phyloP scores from a whole-genome alignment of 1,140 invertebrate genomes.

The Glomeris maerens region DNA sequence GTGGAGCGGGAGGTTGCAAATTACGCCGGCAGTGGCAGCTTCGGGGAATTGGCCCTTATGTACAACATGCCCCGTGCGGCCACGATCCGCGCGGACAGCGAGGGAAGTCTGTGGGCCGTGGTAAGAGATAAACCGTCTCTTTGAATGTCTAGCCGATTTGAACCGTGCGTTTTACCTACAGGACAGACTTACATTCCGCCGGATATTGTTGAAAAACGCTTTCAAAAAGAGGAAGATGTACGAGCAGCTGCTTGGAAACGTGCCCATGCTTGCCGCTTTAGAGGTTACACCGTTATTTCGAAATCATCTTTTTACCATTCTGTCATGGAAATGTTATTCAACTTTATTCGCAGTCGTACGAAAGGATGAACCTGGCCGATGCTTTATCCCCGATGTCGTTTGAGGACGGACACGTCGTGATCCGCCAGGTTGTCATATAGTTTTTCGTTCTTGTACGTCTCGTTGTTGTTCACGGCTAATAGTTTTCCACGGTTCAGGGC shows the following conservation, averaged over 20 bases:
- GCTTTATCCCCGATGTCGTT: constrained; percentile 69
- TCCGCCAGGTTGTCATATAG: constrained; percentile 46
- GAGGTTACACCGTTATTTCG: constrained; percentile 39
- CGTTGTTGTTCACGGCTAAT: neutral
- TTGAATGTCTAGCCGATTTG: neutral
- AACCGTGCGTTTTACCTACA: neutral
- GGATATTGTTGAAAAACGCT: constrained; percentile 88
- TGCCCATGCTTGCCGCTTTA: constrained; percentile 82
- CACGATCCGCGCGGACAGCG: constrained; percentile 44
- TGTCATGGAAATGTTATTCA: no score
- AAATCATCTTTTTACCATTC: neutral
- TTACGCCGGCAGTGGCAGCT: constrained; percentile 79
- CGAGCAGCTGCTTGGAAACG: constrained; percentile 77
- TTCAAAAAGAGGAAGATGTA: constrained; percentile 96
- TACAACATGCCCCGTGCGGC: constrained; percentile 96
- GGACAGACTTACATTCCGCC: constrained; percentile 83
- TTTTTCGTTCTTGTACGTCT: neutral
- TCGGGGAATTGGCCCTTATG: constrained; percentile 90
- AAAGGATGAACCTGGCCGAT: constrained; percentile 91
- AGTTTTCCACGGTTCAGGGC: constrained; percentile 33
- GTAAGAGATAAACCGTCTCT: constrained; percentile 20
- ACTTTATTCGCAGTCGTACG: constrained; percentile 51
- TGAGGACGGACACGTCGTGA: constrained; percentile 62
- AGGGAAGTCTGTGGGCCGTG: constrained; percentile 90
- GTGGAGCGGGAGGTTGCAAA: constrained; percentile 59